These are phyloP conservation scores for Drosophila lini DNA, from an alignment of 1,140 invertebrate species.

Conservation along the genomic window DNA sequence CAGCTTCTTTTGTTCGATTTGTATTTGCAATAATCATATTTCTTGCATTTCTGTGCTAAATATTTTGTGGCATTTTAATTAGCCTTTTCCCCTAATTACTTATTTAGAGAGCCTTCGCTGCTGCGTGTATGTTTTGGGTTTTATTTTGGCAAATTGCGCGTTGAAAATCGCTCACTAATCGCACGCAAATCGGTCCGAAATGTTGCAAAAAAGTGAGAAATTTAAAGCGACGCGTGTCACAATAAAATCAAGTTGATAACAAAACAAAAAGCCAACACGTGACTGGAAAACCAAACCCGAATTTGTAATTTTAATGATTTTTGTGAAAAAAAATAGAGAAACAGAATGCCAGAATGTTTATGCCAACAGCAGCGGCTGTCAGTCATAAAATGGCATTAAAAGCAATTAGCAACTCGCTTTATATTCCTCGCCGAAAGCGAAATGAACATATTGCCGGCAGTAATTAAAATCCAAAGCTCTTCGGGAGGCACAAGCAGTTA, in stretches of 20 bases:
- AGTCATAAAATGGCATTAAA: conserved; percentile 57
- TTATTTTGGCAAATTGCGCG: conserved; percentile 18
- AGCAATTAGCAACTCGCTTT: conserved; percentile 54
- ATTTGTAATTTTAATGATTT: conserved; percentile 35
- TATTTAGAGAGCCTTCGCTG: conserved; percentile 21
- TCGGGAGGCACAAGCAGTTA: conserved; percentile 10
- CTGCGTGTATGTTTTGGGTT: background rate
- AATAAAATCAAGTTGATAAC: conserved; percentile 53
- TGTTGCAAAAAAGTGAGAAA: conserved; percentile 21
- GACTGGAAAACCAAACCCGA: conserved; percentile 49
- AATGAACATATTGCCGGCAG: conserved; percentile 38
- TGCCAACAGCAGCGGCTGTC: conserved; percentile 2
- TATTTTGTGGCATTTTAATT: conserved; percentile 60
- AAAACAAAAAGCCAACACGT: conserved; percentile 61
- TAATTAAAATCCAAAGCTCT: conserved; percentile 37
- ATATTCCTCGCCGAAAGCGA: conserved; percentile 8
- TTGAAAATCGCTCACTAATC: conserved; percentile 43
- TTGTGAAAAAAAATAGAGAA: conserved; percentile 25
- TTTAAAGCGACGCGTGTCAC: conserved; percentile 48
- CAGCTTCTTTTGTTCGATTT: conserved; percentile 26
- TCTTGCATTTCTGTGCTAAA: conserved; percentile 29
- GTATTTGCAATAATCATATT: conserved; percentile 12
- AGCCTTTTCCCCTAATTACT: conserved; percentile 34
- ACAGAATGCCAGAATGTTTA: conserved; percentile 31
- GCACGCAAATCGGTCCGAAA: conserved; percentile 37